A percentile compares a stretch with the other conserved stretches of the same genome.
These are phyloP conservation scores for Acrocephalus kingi DNA, from an alignment of 2,113 vertebrate species.

Conservation along the genomic window DNA sequence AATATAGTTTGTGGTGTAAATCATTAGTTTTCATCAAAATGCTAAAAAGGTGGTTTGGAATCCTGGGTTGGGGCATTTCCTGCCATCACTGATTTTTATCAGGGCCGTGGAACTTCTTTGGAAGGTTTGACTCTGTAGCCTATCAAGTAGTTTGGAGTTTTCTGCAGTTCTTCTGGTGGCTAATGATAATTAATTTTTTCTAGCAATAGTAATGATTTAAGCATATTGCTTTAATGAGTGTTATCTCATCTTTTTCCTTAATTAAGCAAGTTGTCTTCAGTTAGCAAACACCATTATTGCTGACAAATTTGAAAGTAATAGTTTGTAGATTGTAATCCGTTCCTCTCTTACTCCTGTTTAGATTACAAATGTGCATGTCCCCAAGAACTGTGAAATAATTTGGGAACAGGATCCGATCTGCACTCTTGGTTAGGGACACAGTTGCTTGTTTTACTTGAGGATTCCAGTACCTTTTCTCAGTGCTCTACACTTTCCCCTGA, in stretches of 20 bases:
- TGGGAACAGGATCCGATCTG: not conserved
- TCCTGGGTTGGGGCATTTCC: not conserved
- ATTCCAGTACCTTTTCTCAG: not conserved
- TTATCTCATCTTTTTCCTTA: not conserved
- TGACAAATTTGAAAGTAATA: not conserved
- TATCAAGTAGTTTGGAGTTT: not conserved
- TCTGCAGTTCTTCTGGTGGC: not conserved
- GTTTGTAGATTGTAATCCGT: not conserved
- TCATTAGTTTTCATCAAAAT: not conserved
- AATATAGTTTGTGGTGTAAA: not conserved
- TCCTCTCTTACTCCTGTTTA: not conserved
- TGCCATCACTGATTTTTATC: not conserved
- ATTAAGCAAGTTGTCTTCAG: not conserved
- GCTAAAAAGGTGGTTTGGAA: not conserved
- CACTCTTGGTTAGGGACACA: not conserved
- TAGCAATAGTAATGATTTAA: not conserved
- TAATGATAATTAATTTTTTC: not conserved
- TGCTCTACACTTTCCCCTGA: not conserved
- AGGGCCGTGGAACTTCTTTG: not conserved
- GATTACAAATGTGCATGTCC: not conserved
- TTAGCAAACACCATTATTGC: not conserved
- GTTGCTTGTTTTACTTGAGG: not conserved
- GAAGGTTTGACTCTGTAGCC: not conserved
- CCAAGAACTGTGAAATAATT: not conserved
- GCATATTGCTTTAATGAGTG: not conserved